Evolutionary conservation across 2,888 invertebrate genomes (phyloP), one percentile per base, ranked within the genome.

Genomic region (Papilio demoleus): DNA sequence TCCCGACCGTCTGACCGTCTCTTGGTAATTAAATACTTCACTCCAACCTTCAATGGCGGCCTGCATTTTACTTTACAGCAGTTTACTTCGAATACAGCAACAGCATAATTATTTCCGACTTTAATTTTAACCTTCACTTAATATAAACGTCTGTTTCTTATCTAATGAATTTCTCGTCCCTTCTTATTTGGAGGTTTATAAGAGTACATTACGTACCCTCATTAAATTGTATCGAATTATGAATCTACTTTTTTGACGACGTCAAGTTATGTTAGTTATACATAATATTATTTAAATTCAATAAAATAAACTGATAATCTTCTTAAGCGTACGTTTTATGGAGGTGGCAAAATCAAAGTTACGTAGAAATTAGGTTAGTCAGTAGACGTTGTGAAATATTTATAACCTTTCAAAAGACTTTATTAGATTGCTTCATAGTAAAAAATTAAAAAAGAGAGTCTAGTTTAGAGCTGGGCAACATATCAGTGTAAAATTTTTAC

Each of bases 11-110:
- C 79, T 77, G 81, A 80, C 77, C 77, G 75, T 81, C 79, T 81
- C 79, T 78, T 75, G 76, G 83, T 85, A 86, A 87, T 86, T 87
- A 86, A 86, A 87, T 85, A 85, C 87, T 87, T 83, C 78, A 82
- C 76, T 65, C 77, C 75, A 78, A 80, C 79, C 80, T 80, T 76
- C 79, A 80, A 80, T 79, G 79, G 79, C 75, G 74, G 71, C 72
- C 72, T 76, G 75, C 79, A 74, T 79, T 79, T 80, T 75, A 71
- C 76, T 78, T 75, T 77, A 66, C 68, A 73, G 74, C 75, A 72
- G 71, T 76, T 74, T 72, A 73, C 70, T 76, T 78, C 76, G 74
- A 76, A 77, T 72, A 75, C 76, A 74, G 73, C 74, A 76, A 79
- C 74, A 74, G 68, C 73, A 76, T 77, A 80, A 81, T 82, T 76